Evolutionary conservation across 2,888 invertebrate species (phyloP).

Genomic region (Ophonus ardosiacus): DNA sequence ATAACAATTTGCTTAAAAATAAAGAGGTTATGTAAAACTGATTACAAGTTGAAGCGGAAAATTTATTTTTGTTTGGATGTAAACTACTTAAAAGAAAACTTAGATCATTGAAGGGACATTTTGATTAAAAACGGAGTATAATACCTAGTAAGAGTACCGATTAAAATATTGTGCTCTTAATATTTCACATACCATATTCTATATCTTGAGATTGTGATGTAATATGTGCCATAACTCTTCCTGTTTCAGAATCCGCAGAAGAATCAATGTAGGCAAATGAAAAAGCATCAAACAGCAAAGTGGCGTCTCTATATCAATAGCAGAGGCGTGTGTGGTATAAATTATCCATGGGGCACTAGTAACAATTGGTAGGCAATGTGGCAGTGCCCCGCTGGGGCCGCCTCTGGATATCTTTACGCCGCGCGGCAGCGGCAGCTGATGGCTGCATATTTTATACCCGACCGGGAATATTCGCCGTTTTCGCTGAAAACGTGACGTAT

Average conservation of each 20-base stretch:
- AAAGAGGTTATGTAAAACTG: too few species aligned
- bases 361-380: conserved; percentile 1
- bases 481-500: conserved; percentile 57
- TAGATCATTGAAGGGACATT: too few species aligned
- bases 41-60: too few species aligned
- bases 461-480: conserved; percentile 51
- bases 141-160: too few species aligned
- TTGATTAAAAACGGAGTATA: too few species aligned
- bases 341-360: background rate
- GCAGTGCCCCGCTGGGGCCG: conserved; percentile 17
- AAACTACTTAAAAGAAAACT: too few species aligned
- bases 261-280: background rate
- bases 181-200: background rate
- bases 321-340: background rate
- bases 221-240: background rate
- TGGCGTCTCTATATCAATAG: conserved; percentile 9
- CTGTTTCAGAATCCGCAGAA: background rate
- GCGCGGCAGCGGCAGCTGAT: conserved; percentile 50
- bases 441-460: conserved; percentile 60
- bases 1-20: too few species aligned
- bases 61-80: too few species aligned
- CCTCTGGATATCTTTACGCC: conserved; percentile 45
- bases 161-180: background rate
- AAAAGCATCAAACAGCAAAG: background rate
- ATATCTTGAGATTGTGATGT: background rate